Evolutionary conservation across 2,888 invertebrate species (phyloP), one percentile per base, ranked within the genome.

Genomic region (Cryptosula pallasiana): DNA sequence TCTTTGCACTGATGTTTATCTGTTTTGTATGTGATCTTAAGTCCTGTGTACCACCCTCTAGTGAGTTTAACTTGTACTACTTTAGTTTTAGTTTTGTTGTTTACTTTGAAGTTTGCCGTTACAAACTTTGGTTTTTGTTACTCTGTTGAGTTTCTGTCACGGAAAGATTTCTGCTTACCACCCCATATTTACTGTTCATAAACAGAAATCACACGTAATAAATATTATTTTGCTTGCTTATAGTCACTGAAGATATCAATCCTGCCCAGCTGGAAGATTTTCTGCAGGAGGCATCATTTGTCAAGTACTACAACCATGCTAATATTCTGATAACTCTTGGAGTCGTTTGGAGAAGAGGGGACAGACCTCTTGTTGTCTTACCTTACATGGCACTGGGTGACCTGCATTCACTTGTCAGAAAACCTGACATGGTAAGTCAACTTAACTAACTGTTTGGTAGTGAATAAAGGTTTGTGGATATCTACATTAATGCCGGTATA

Each of bases 301-400:
- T 63, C 5, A 20, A 63, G 63, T 23, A 57, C 57, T 57, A 23
- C n/a, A 57, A 23, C 5, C 63, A 63, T 34, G 63, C n/a, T 5
- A 63, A 63, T 32, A 63, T 63, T 63, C 63, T 63, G 9, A 32
- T 63, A 13, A 63, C 63, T 29, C 63, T 63, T 2, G 63, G 63
- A 13, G 63, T 63, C 27, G 63, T 63, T 3, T 63, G 63, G 63
- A 63, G 34, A 32, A 32, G n/a, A 13, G 32, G 63, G 32, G 63
- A 32, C 2, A 27, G 32, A 27, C 63, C 63, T 9, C n/a, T 32
- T 20, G 63, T 32, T 5, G 32, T 63, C 16, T 32, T 63, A 63
- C 63, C 63, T 63, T 63, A 63, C n/a, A 63, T 63, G 63, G 63
- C 63, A 27, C 5, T 32, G 1, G 63, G 63, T 3, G 63, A 63